Conservation (phyloP, 2,888 invertebrate genomes). For the Chymomyza amoena region DNA sequence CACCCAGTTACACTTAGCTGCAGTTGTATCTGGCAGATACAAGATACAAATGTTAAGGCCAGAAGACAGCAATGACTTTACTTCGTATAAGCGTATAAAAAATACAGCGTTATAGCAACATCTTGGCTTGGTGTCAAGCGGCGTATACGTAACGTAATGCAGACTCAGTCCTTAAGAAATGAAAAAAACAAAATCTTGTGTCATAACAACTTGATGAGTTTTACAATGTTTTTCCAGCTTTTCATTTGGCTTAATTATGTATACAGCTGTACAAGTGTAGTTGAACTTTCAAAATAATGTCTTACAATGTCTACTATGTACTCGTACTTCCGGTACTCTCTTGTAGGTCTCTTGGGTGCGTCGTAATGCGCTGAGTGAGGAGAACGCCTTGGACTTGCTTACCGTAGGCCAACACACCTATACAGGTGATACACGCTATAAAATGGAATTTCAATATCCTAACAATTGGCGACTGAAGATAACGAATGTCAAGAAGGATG, state of each 20-base stretch:
- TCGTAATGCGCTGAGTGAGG: constrained; percentile 80
- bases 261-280: constrained; percentile 10
- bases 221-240: not conserved
- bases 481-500: constrained; percentile 79
- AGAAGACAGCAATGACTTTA: not conserved
- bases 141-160: not conserved
- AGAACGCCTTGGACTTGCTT: constrained; percentile 83
- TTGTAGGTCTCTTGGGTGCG: constrained; percentile 85
- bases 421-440: constrained; percentile 83
- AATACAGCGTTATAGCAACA: not conserved
- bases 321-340: not conserved
- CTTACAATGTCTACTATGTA: not conserved
- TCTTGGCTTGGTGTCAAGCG: not conserved
- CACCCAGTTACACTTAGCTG: not conserved
- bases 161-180: not conserved
- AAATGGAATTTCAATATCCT: constrained; percentile 81
- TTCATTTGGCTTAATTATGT: constrained; percentile 35
- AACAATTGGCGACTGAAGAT: constrained; percentile 82
- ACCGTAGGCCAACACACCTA: constrained; percentile 85
- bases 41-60: not conserved
- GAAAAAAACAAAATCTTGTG: not conserved
- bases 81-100: not conserved
- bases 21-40: not conserved
- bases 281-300: not conserved
- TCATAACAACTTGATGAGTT: not conserved